These are phyloP conservation scores for Pammene aurita DNA, from an alignment of 2,888 invertebrate genomes.

Conservation along the genomic window DNA sequence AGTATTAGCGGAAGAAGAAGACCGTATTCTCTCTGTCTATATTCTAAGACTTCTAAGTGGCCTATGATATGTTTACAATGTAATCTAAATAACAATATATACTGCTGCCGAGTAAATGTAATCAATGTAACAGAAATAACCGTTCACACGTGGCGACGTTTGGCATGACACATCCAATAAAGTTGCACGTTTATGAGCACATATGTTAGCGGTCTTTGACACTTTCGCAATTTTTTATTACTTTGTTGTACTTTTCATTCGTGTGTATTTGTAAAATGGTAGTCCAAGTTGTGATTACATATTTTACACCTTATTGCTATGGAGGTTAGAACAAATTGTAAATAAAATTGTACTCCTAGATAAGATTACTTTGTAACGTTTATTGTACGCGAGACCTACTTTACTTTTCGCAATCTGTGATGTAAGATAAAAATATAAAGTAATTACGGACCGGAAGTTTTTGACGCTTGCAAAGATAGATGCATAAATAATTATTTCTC, in stretches of 20 bases:
- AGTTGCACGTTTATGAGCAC: constrained; percentile 8
- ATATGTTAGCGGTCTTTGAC: constrained; percentile 14
- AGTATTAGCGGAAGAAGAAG: no score
- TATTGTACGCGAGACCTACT: constrained; percentile 3
- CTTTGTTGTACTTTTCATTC: not conserved
- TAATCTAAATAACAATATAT: constrained; percentile 24
- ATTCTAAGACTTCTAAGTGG: no score
- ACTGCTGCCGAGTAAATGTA: constrained; percentile 15
- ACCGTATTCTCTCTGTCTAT: no score
- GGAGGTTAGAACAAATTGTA: not conserved
- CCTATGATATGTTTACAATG: constrained; percentile 11
- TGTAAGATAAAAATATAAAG: not conserved
- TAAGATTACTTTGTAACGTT: constrained; percentile 2
- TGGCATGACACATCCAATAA: constrained; percentile 30
- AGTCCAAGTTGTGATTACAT: not conserved
- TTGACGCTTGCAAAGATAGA: not conserved
- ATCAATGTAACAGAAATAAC: constrained; percentile 26
- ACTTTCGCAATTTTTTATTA: constrained; percentile 11
- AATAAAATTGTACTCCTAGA: not conserved
- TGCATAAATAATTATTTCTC: not conserved
- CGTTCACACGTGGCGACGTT: constrained; percentile 26
- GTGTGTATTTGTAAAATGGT: not conserved
- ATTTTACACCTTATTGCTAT: not conserved
- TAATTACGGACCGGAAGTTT: not conserved
- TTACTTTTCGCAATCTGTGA: constrained; percentile 15